phyloP scores from a whole-genome alignment of 53 echinoderm and acorn worm species.

The Luidia sarsii region DNA sequence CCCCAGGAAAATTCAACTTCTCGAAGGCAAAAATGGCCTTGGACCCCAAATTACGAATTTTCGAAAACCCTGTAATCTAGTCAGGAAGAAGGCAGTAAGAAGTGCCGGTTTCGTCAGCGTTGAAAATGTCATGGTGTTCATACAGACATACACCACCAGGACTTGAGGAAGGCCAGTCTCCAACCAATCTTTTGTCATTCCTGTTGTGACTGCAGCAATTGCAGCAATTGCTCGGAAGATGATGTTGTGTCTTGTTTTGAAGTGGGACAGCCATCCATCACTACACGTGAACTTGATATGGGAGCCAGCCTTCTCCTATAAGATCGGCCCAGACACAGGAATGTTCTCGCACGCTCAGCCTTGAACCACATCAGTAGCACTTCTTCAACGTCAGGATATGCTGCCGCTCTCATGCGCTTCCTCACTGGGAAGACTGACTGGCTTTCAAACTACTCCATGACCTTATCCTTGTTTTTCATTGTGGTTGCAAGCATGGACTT shows the following conservation, averaged over 20 bases:
- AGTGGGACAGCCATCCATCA: conserved; percentile 60
- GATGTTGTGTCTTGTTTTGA: conserved; percentile 49
- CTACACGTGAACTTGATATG: conserved; percentile 43
- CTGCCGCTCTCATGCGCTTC: conserved; percentile 30
- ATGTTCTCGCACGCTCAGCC: not conserved
- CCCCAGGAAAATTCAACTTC: too few relatives aligned
- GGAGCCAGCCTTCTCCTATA: conserved; percentile 22
- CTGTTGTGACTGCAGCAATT: not conserved
- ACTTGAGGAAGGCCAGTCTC: conserved; percentile 13
- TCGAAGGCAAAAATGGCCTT: too few relatives aligned
- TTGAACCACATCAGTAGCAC: conserved; percentile 37
- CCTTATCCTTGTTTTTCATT: conserved; percentile 16
- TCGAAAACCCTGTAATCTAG: too few relatives aligned
- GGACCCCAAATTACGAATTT: too few relatives aligned
- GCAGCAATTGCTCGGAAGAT: conserved; percentile 10
- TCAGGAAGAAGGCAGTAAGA: conserved; percentile 53
- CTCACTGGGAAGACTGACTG: not conserved
- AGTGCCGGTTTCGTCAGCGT: conserved; percentile 51
- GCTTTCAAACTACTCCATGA: conserved; percentile 26
- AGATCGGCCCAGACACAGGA: conserved; percentile 37
- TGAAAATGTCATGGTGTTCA: conserved; percentile 38
- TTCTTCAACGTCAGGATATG: conserved; percentile 30
- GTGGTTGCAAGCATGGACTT: conserved; percentile 17
- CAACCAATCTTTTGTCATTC: not conserved
- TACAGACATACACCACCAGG: too few relatives aligned